Conservation (phyloP, 2,113 vertebrate species). For the Aldabrachelys gigantea region DNA sequence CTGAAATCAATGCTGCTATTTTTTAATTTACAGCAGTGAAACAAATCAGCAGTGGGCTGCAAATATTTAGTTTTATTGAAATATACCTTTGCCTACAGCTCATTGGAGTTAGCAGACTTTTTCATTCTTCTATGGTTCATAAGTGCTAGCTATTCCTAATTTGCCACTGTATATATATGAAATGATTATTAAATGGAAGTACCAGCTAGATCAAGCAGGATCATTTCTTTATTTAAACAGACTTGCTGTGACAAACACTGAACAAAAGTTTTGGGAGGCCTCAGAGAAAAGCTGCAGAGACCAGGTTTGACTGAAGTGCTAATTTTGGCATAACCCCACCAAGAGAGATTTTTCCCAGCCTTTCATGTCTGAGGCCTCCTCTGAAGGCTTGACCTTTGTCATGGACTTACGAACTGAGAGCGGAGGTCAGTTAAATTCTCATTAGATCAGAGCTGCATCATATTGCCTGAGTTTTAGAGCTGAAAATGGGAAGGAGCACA, state of each 20-base stretch:
- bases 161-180: background rate
- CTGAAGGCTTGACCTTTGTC: background rate
- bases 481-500: background rate
- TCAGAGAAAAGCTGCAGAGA: background rate
- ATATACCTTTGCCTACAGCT: background rate
- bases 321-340: background rate
- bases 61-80: background rate
- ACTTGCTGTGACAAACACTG: background rate
- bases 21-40: background rate
- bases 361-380: background rate
- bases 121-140: background rate
- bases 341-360: background rate
- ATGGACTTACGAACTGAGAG: background rate
- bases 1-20: constrained; percentile 10
- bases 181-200: background rate
- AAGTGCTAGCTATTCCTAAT: background rate
- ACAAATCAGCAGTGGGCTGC: background rate
- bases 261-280: background rate
- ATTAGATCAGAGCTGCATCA: background rate
- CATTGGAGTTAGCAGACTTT: background rate
- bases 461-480: background rate
- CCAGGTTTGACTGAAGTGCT: background rate
- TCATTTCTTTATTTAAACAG: background rate
- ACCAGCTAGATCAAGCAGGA: background rate
- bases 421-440: background rate